phyloP scores from a whole-genome alignment of 2,113 vertebrate genomes.

The Stegastes partitus region DNA sequence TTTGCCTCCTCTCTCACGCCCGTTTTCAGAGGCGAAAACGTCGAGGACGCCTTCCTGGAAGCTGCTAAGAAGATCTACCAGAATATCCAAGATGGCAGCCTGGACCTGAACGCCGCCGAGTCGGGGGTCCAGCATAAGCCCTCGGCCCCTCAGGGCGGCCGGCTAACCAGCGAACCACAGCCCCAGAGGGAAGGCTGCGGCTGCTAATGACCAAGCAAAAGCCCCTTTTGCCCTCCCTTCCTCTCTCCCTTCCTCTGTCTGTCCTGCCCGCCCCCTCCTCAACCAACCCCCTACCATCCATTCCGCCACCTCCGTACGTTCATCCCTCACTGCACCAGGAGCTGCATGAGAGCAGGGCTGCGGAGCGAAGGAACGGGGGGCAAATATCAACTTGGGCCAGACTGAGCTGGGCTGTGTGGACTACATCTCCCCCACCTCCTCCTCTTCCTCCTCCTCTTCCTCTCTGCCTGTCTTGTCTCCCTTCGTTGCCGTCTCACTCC shows the following conservation, averaged over 20 bases:
- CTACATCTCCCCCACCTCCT: constrained; percentile 84
- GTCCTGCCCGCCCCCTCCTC: constrained; percentile 19
- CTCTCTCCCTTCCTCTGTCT: constrained; percentile 30
- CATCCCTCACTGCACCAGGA: constrained; percentile 58
- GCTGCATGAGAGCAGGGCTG: constrained; percentile 52
- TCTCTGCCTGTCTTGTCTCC: constrained; percentile 19
- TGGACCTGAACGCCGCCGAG: constrained; percentile 98
- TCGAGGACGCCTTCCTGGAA: constrained; percentile 98
- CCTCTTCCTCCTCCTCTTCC: constrained; percentile 74
- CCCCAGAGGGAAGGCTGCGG: constrained; percentile 98
- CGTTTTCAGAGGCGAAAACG: constrained; percentile 92
- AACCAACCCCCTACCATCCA: constrained; percentile 38
- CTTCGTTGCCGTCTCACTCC: constrained; percentile 67
- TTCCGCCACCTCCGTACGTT: constrained; percentile 41
- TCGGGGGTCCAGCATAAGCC: constrained; percentile 99
- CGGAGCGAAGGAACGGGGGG: constrained; percentile 45
- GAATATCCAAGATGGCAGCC: constrained; percentile 99
- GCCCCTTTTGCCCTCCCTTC: constrained; percentile 33
- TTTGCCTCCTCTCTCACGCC: not conserved
- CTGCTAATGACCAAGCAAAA: constrained; percentile 93
- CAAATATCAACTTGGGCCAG: constrained; percentile 53
- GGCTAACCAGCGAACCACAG: constrained; percentile 97
- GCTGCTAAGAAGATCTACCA: constrained; percentile 99
- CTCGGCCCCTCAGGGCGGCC: constrained; percentile 95
- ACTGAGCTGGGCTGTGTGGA: constrained; percentile 79